Percentiles rank a stretch among this genome's conserved stretches.
These are phyloP conservation scores for Capreolus pygargus DNA, from an alignment of 2,113 vertebrate species.

Conservation along the genomic window DNA sequence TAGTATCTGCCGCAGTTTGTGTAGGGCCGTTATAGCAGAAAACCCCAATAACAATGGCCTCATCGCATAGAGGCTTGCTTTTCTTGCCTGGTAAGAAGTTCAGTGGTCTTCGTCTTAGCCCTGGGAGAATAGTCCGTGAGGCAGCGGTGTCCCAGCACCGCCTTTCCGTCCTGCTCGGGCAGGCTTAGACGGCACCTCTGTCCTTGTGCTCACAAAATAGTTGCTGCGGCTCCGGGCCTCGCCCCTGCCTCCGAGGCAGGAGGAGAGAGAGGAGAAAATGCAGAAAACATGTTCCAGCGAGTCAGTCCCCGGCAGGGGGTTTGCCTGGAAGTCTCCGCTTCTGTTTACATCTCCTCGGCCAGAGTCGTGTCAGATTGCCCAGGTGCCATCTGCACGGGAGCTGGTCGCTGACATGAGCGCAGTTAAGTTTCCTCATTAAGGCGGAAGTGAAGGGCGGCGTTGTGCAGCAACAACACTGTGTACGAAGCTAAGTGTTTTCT, in stretches of 20 bases:
- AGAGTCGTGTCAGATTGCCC: background rate
- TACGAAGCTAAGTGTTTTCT: background rate
- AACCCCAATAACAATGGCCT: background rate
- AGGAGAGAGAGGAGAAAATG: background rate
- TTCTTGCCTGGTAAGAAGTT: background rate
- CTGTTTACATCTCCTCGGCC: background rate
- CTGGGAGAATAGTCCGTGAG: background rate
- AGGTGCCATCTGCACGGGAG: background rate
- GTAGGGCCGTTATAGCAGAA: background rate
- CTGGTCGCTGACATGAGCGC: background rate
- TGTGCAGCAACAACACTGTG: background rate
- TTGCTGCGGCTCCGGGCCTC: background rate
- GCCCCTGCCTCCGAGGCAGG: background rate
- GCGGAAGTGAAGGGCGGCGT: background rate
- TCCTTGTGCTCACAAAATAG: background rate
- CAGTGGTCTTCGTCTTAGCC: background rate
- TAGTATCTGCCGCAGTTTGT: too few species aligned
- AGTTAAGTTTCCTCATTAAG: rapidly evolving
- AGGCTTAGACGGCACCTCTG: background rate
- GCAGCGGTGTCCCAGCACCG: background rate
- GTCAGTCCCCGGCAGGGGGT: background rate
- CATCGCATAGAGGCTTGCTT: background rate
- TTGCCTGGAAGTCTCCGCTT: background rate
- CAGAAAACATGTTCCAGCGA: rapidly evolving
- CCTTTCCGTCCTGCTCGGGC: background rate